Conservation (phyloP, 1,140 invertebrate genomes). For the Magallana angulata region DNA sequence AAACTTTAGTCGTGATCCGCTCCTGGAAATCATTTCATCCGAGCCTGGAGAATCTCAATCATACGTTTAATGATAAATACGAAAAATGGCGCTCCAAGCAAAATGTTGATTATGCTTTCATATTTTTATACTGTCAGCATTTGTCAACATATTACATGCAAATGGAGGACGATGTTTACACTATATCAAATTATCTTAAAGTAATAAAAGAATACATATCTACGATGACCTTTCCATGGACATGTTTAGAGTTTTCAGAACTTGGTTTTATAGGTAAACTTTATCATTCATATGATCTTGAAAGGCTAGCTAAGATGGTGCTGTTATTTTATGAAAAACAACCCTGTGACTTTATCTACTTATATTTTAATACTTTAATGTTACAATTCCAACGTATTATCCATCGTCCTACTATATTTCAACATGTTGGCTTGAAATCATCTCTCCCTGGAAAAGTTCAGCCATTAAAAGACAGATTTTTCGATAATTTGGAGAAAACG, state of each 20-base stretch:
- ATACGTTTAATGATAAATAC: constrained; percentile 70
- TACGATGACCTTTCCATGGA: constrained; percentile 66
- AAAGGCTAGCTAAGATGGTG: constrained; percentile 69
- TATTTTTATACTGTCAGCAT: constrained; percentile 71
- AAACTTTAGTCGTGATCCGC: constrained; percentile 72
- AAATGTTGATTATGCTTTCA: constrained; percentile 73
- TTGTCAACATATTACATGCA: constrained; percentile 74
- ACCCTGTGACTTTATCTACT: constrained; percentile 74
- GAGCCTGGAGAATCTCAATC: constrained; percentile 68
- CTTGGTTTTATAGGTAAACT: constrained; percentile 75
- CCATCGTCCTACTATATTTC: constrained; percentile 73
- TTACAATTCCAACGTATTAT: constrained; percentile 58
- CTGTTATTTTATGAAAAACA: constrained; percentile 75
- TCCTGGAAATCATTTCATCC: constrained; percentile 69
- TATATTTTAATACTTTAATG: constrained; percentile 71
- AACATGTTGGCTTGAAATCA: constrained; percentile 75
- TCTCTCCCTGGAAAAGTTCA: constrained; percentile 93
- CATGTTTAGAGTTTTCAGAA: constrained; percentile 74
- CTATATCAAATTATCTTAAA: constrained; percentile 66
- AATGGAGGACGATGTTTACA: constrained; percentile 76
- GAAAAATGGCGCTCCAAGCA: constrained; percentile 76
- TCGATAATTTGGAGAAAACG: constrained; percentile 48
- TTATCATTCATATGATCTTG: constrained; percentile 68
- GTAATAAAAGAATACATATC: constrained; percentile 69
- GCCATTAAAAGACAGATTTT: constrained; percentile 87